Base-by-base conservation (phyloP, 2,113 vertebrate genomes). In the Actinemys pallida region DNA sequence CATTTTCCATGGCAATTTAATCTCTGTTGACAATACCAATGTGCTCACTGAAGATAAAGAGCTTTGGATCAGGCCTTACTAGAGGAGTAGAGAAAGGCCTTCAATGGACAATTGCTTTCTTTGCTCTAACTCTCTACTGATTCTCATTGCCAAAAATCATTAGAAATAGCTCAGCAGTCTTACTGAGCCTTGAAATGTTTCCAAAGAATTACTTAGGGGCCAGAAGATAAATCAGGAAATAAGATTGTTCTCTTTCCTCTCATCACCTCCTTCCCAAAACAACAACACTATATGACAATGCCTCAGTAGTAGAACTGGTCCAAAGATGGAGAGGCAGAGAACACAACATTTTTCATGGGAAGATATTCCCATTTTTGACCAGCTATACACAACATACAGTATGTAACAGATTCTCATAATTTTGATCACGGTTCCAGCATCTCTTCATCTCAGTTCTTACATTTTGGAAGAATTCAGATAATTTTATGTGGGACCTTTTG, bases 371-470 rank as follows among this genome's bases (percentile, higher is more conserved):
- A 12, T 59, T 59, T 59, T 27, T 29, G 25, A 59, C 24, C 57
- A 59, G 5, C 57, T 59, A 4, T 27, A 29, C 19, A 19, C 56
- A 2, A 1, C 10, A 42, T 52, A 86, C 29, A 50, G 1, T 29
- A 45, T 5, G 8, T 14, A 80, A 11, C 2, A 50, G 49, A 42
- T 49, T 12, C 29, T 91, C 9, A 31, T 54, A 57, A 10, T 10
- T 0, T 0, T 62, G 59, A 27, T n/a, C 50, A 6, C 25, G 59
- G 14, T 16, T n/a, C 84, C 56, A 17, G 35, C 35, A 78, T 27
- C 22, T 59, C 25, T 59, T 59, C 57, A 59, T 59, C 25, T 59
- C 57, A 29, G 27, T 59, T 59, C 25, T 82, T 35, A 22, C 65
- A 27, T 22, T 8, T 1, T 11, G 17, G 29, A 79, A 14, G 14